These are phyloP conservation scores for Pammene fasciana DNA, from an alignment of 2,888 invertebrate species.

Conservation along the genomic window DNA sequence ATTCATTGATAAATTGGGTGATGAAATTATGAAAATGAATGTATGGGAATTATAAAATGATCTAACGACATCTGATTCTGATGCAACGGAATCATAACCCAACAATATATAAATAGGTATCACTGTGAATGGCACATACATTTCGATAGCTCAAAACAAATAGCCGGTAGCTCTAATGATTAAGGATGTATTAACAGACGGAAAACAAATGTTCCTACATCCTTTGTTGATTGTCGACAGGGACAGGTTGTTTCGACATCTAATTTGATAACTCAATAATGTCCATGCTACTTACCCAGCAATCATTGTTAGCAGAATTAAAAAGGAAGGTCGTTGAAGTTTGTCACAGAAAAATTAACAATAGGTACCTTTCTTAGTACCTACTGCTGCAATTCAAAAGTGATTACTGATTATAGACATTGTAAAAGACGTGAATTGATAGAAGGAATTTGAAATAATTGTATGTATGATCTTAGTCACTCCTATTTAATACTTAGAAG, in stretches of 20 bases:
- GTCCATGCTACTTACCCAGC: neutral
- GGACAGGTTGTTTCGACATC: slow-evolving; percentile 12
- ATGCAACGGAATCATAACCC: neutral
- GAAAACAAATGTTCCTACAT: slow-evolving; percentile 25
- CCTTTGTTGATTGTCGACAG: slow-evolving; percentile 23
- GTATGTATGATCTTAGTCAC: too few species aligned
- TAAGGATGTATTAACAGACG: slow-evolving; percentile 24
- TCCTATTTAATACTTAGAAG: too few species aligned
- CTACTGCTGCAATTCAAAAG: neutral
- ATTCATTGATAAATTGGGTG: too few species aligned
- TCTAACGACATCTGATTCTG: too few species aligned
- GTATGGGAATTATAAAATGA: too few species aligned
- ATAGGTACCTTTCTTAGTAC: neutral
- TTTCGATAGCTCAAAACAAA: neutral
- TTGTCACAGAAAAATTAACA: neutral
- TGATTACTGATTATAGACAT: too few species aligned
- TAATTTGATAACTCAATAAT: slow-evolving; percentile 14
- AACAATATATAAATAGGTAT: neutral
- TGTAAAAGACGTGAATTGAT: too few species aligned
- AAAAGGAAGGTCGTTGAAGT: neutral
- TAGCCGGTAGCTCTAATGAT: slow-evolving; percentile 25
- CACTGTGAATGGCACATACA: too few species aligned
- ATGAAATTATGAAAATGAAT: too few species aligned
- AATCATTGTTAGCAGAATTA: neutral
- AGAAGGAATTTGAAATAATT: too few species aligned